Conservation (phyloP, 2,888 invertebrate species). For the Ophion costatus region DNA sequence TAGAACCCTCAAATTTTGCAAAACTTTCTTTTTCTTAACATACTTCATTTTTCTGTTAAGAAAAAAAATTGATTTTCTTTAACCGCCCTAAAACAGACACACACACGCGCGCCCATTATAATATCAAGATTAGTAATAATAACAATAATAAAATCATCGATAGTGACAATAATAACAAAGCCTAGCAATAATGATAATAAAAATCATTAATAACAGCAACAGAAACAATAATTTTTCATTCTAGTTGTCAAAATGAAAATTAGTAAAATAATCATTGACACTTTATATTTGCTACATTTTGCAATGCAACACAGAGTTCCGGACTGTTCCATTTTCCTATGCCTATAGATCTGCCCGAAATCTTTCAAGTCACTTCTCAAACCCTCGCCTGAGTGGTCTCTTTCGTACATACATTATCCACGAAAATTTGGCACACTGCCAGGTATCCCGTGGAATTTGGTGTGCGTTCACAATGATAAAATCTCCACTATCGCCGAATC, state of each 20-base stretch:
- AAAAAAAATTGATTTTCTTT: too few relatives aligned
- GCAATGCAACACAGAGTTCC: neutral
- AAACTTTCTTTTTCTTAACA: too few relatives aligned
- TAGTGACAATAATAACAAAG: neutral
- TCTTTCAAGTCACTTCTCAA: constrained; percentile 34
- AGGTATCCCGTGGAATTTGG: constrained; percentile 11
- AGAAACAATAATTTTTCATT: neutral
- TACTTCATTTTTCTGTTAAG: too few relatives aligned
- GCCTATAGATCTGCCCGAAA: constrained; percentile 23
- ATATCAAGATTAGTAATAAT: neutral
- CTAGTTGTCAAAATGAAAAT: neutral
- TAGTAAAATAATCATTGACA: neutral
- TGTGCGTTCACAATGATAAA: constrained; percentile 46
- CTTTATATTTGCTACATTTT: neutral
- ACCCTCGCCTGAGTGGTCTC: constrained; percentile 42
- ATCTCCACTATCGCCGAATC: constrained; percentile 30
- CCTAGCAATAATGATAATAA: neutral
- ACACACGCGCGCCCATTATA: neutral
- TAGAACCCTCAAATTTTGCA: too few relatives aligned
- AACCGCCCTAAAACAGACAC: too few relatives aligned
- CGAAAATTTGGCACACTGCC: constrained; percentile 38
- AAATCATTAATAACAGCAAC: neutral
- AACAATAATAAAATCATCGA: neutral
- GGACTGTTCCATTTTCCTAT: constrained; percentile 43
- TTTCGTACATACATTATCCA: constrained; percentile 40